Evolutionary conservation across 2,113 vertebrate genomes (phyloP).

Genomic region (Chamaetylas fuelleborni): DNA sequence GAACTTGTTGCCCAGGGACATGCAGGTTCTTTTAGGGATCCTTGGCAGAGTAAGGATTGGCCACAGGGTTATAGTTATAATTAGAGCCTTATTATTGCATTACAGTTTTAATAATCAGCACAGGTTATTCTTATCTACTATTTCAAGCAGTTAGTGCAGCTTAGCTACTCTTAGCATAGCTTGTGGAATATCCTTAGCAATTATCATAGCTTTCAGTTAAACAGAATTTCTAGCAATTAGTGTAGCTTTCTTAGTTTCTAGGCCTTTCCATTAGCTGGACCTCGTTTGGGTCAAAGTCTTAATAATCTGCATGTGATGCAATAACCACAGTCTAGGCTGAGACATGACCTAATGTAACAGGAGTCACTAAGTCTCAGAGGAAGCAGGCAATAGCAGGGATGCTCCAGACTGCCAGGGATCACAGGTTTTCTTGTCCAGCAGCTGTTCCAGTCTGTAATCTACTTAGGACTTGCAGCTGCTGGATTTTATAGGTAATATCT

Average conservation of each 20-base stretch:
- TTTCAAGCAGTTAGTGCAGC: not conserved
- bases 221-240: not conserved
- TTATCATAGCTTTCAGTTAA: not conserved
- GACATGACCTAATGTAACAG: not conserved
- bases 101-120: not conserved
- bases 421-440: rapidly evolving
- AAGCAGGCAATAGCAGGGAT: not conserved
- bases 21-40: not conserved
- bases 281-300: not conserved
- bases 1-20: not conserved
- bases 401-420: not conserved
- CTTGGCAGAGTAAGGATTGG: not conserved
- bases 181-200: not conserved
- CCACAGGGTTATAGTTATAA: not conserved
- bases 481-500: not conserved
- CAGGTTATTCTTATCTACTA: not conserved
- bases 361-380: not conserved
- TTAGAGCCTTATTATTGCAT: not conserved
- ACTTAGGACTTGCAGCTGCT: not conserved
- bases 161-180: not conserved
- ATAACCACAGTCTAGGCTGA: not conserved
- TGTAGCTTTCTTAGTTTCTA: not conserved
- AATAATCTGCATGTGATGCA: rapidly evolving
- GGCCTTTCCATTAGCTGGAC: not conserved
- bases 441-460: not conserved